Base-by-base conservation (phyloP, 2,797 vertebrate species). In the Microctenopoma lineatum region DNA sequence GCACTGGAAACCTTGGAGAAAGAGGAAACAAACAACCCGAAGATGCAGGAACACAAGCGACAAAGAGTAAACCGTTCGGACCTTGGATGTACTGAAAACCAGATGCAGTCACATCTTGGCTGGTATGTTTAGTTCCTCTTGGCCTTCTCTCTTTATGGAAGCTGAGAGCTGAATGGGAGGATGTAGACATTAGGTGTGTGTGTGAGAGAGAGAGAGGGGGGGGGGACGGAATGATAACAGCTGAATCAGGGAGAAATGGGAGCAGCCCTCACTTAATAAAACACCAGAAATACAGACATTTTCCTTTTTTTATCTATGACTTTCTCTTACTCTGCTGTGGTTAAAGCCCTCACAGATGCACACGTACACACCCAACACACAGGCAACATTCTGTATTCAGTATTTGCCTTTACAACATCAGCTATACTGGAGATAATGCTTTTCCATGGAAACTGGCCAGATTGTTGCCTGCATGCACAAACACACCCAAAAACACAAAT, bases 201-300 rank as follows among this genome's bases (percentile, higher is more conserved):
- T n/a, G 27, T 12, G 62, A 59, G 65, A 12, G 54, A 44, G 69
- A 44, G 44, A 39, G 47, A 46, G 36, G 10, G 39, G 1, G 42
- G 6, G 27, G 42, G 2, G 58, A 39, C 77, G 55, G 47, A 46
- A 59, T 16, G 7, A 58, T 42, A 63, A 70, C 48, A 78, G 86
- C 84, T 85, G 78, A 84, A 81, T 88, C 84, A 81, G 75, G 73
- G 42, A 72, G 75, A 77, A 79, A 68, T 2, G 3, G n/a, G 46
- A 70, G 67, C 67, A 11, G 36, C 57, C 63, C 34, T 70, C 63
- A 42, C 32, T 32, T 75, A 82, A 85, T 75, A 70, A 82, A 70
- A 66, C 36, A 21, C 48, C 46, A 59, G 70, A 73, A 81, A 80
- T 66, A 63, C 59, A 18, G 59, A 73, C 59, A 62, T 38, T 39